Percentiles rank a stretch among this genome's conserved stretches.
These are phyloP conservation scores for Pelecanoides urinatrix DNA, from an alignment of 2,113 vertebrate genomes.

Conservation along the genomic window DNA sequence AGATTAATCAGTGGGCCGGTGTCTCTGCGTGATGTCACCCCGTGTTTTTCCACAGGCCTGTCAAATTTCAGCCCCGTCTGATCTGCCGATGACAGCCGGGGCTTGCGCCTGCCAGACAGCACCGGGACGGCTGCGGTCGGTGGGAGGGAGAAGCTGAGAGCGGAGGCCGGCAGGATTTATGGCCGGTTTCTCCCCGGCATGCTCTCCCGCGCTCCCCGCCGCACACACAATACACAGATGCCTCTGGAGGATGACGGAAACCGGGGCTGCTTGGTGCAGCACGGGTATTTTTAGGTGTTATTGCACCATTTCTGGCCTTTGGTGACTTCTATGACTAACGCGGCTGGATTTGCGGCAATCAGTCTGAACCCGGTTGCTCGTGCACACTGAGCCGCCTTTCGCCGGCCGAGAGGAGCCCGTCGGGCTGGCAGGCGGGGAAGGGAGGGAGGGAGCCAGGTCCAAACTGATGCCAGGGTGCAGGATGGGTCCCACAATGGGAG, in stretches of 20 bases:
- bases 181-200: background rate
- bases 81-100: background rate
- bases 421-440: rapidly evolving
- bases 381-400: rapidly evolving
- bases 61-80: background rate
- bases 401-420: rapidly evolving
- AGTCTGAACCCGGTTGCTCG: rapidly evolving
- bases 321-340: background rate
- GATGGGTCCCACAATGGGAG: rapidly evolving
- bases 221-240: background rate
- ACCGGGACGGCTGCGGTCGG: background rate
- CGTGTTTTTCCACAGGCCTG: constrained; percentile 52
- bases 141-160: background rate
- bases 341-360: rapidly evolving
- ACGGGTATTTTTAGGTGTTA: background rate
- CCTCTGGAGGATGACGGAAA: background rate
- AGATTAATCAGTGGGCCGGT: background rate
- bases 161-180: background rate
- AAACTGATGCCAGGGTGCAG: background rate
- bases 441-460: background rate
- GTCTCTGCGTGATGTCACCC: constrained; percentile 51
- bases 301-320: background rate
- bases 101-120: background rate
- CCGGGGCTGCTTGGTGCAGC: rapidly evolving
- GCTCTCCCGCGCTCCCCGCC: background rate